Percentiles rank a stretch among this genome's conserved stretches.
These are phyloP conservation scores for Coturnix japonica DNA, from an alignment of 2,113 vertebrate genomes.

Conservation along the genomic window DNA sequence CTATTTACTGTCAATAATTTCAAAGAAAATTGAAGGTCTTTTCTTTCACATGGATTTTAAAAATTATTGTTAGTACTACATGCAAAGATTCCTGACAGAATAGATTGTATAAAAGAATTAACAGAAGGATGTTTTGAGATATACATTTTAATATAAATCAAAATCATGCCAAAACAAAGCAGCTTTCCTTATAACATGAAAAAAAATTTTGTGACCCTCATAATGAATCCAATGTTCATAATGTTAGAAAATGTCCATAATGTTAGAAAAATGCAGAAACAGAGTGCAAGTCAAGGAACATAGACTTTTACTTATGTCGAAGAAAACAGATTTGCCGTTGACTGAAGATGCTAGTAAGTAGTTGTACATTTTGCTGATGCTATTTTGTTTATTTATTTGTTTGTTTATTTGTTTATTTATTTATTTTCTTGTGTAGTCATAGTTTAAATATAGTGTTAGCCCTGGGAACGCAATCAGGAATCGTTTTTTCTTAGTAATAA, in stretches of 20 bases:
- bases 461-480: background rate
- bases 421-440: background rate
- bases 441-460: background rate
- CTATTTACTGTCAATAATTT: background rate
- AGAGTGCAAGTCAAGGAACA: background rate
- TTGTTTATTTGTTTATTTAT: background rate
- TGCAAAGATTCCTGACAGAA: background rate
- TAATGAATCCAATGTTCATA: background rate
- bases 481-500: slow-evolving; percentile 16
- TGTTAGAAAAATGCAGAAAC: background rate
- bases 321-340: background rate
- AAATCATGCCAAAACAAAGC: background rate
- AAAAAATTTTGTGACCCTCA: background rate
- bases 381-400: background rate
- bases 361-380: background rate
- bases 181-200: background rate
- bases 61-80: background rate
- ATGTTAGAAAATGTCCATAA: too few species aligned
- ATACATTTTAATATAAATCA: background rate
- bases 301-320: background rate
- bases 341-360: background rate
- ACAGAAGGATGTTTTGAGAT: background rate
- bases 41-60: background rate
- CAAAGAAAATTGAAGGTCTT: background rate
- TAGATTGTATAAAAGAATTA: background rate